phyloP scores from a whole-genome alignment of 2,113 vertebrate genomes.

The Cricetomys ansorgei region DNA sequence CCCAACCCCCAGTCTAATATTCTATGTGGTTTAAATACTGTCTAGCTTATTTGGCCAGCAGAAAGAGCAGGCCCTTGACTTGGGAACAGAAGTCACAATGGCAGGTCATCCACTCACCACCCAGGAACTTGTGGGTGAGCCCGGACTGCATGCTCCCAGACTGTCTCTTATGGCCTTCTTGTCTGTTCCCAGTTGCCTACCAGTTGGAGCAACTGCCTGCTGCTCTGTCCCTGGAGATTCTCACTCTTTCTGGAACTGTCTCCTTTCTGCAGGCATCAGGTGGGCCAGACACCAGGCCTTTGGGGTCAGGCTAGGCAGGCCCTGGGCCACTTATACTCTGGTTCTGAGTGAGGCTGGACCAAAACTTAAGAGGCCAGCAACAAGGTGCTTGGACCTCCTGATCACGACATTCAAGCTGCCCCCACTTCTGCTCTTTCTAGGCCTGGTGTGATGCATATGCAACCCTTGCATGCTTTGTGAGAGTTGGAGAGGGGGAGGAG shows the following conservation, averaged over 20 bases:
- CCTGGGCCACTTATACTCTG: rapidly evolving
- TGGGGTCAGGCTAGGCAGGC: not conserved
- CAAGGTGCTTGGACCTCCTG: rapidly evolving
- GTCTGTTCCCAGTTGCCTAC: not conserved
- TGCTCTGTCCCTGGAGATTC: not conserved
- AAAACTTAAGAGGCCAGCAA: not conserved
- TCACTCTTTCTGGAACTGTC: not conserved
- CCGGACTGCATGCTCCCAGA: not conserved
- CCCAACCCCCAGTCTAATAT: not conserved
- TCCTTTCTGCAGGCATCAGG: not conserved
- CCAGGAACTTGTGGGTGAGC: not conserved
- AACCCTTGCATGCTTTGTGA: not conserved
- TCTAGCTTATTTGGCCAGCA: not conserved
- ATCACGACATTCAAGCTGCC: rapidly evolving
- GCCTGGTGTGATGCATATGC: not conserved
- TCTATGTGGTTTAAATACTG: not conserved
- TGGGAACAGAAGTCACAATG: not conserved
- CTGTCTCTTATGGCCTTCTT: not conserved
- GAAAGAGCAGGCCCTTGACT: not conserved
- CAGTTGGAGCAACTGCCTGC: not conserved
- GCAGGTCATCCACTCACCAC: not conserved
- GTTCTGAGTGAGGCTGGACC: not conserved
- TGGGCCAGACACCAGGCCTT: too few relatives aligned
- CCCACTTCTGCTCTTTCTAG: not conserved
- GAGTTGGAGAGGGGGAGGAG: not conserved